Conservation (phyloP, 2,797 vertebrate species). For the Ibycter americanus region DNA sequence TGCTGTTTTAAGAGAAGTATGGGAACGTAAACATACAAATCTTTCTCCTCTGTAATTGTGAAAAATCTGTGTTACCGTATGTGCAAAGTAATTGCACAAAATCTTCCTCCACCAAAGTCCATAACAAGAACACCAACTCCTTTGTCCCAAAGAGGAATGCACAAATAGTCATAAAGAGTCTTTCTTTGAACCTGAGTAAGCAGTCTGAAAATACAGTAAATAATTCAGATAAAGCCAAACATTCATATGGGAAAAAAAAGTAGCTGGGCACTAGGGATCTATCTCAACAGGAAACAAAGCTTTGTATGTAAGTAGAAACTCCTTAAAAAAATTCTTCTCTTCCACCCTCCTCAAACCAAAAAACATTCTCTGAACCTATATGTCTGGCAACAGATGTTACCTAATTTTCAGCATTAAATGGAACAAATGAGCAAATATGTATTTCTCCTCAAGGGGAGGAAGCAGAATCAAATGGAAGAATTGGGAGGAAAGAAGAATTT, state of each 20-base stretch:
- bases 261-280: background rate
- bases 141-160: background rate
- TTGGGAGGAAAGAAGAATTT: background rate
- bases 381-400: background rate
- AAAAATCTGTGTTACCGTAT: rapidly evolving
- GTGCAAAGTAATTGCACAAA: background rate
- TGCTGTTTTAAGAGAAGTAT: background rate
- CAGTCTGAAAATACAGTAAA: background rate
- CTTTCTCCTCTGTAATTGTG: background rate
- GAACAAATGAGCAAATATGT: background rate
- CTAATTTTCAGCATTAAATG: background rate
- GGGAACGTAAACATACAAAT: background rate
- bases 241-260: background rate
- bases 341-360: background rate
- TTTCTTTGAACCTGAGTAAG: background rate
- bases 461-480: background rate
- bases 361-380: background rate
- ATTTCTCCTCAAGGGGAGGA: background rate
- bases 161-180: background rate
- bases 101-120: background rate
- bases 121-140: background rate
- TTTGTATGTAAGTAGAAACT: background rate
- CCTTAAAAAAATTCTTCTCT: background rate
- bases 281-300: background rate
- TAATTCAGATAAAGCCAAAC: background rate